Base-by-base conservation (phyloP, 2,888 invertebrate genomes). In the Caenorhabditis zanzibari region DNA sequence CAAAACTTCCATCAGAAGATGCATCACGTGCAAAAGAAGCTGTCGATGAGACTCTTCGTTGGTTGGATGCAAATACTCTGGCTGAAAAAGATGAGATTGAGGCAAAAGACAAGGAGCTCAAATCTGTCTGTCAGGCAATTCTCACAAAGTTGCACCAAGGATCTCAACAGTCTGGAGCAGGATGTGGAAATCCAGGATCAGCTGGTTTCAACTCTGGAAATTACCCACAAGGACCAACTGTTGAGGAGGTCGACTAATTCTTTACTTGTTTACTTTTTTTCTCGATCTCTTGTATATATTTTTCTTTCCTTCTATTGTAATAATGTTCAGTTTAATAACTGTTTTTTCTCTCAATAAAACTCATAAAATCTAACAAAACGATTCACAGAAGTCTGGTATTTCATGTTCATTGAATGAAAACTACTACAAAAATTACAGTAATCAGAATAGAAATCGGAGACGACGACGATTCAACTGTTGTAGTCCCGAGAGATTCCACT, bases 31-130 rank as follows among this genome's bases (percentile, higher is more conserved):
- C 96, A 91, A 93, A 95, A 91, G 96, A 96, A 92, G 96, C 96
- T 93, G 96, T 96, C 94, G 96, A 96, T 90, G 96, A 96, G 92
- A 95, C 96, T 82, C 95, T 96, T 93, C 95, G 95, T 64, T 94
- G 94, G 95, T 90, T 95, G 83, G 94, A 95, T 76, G 90, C 92
- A 52, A 95, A 95, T 90, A 94, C 92, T 82, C 94, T 96, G 91
- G 97, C 96, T 47, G 97, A 97, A 10, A 49, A 49, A 19, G 49
- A 49, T 6, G 49, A 49, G 49, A 49, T 49, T 19, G 49, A 49
- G 22, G 49, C 49, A 6, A 49, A 49, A 10, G 49, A 49, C 19
- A 49, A 49, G 49, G 49, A 49, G 7, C 22, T 49, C 1, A 49
- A 49, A 22, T 49, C 49, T 12, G 24, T 54, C 52, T 54, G 52